Evolutionary conservation across 1,140 invertebrate genomes (phyloP).

Genomic region (Hermetia illucens): DNA sequence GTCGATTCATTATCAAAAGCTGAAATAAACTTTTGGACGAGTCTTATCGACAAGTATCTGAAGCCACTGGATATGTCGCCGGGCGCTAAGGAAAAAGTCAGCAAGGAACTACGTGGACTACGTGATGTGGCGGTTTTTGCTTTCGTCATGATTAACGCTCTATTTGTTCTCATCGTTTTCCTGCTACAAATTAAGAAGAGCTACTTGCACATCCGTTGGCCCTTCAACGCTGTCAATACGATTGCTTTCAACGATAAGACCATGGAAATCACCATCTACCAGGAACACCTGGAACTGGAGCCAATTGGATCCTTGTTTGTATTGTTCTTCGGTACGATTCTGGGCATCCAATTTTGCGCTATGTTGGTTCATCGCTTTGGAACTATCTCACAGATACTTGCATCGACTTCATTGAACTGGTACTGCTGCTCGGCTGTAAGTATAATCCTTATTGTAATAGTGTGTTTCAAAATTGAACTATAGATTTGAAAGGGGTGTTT

Average conservation of each 20-base stretch:
- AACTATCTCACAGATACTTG: conserved; percentile 71
- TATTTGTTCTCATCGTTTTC: conserved; percentile 69
- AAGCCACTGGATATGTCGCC: conserved; percentile 36
- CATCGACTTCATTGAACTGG: conserved; percentile 48
- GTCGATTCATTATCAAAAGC: conserved; percentile 41
- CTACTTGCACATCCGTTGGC: conserved; percentile 53
- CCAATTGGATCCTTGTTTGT: conserved; percentile 65
- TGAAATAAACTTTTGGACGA: conserved; percentile 60
- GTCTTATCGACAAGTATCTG: conserved; percentile 57
- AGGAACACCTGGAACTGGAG: conserved; percentile 50
- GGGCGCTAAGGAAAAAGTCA: conserved; percentile 35
- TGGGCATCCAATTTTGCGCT: conserved; percentile 65
- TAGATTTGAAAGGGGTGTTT: no score
- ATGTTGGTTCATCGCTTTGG: conserved; percentile 77
- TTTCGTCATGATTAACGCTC: conserved; percentile 71
- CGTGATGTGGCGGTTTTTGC: conserved; percentile 59
- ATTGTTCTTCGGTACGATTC: conserved; percentile 51
- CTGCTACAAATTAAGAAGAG: conserved; percentile 66
- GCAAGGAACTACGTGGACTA: conserved; percentile 44
- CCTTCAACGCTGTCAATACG: conserved; percentile 47
- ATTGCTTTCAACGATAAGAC: conserved; percentile 40
- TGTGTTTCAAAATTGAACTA: no score
- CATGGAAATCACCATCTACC: conserved; percentile 32
- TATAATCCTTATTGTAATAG: no score
- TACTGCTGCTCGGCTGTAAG: no score